A percentile compares a stretch with the other conserved stretches of the same genome.
Conservation (phyloP, 2,113 vertebrate genomes). For the Tupaia tana region DNA sequence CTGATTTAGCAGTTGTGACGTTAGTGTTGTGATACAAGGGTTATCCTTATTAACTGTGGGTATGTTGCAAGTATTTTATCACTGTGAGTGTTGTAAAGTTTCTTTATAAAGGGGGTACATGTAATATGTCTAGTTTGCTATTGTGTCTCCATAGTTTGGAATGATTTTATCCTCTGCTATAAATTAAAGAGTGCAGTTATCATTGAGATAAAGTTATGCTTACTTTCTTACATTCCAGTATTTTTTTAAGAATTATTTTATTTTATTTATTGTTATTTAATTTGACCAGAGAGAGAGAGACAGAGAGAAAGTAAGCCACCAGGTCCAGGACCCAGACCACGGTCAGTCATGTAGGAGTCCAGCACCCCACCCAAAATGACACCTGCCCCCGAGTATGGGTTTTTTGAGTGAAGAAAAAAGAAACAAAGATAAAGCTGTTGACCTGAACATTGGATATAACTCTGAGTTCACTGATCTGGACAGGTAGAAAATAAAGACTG, state of each 20-base stretch:
- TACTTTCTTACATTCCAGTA: slow-evolving; percentile 46
- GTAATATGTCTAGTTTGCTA: not conserved
- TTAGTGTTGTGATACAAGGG: slow-evolving; percentile 17
- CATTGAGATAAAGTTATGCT: not conserved
- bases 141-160: slow-evolving; percentile 34
- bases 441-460: slow-evolving; percentile 53
- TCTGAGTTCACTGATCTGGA: slow-evolving; percentile 21
- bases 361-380: no score
- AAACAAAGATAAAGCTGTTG: slow-evolving; percentile 38
- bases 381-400: no score
- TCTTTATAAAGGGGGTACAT: not conserved
- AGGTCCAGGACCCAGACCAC: no score
- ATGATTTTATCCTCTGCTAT: slow-evolving; percentile 27
- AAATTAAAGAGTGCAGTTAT: slow-evolving; percentile 42
- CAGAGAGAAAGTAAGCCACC: no score
- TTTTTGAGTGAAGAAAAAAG: not conserved
- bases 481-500: slow-evolving; percentile 5
- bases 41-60: slow-evolving; percentile 14
- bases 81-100: not conserved
- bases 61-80: not conserved
- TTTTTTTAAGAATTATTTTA: not conserved
- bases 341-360: no score
- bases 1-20: slow-evolving; percentile 38
- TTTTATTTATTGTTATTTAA: no score
- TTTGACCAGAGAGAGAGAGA: no score